Evolutionary conservation across 2,888 invertebrate species (phyloP).

Genomic region (Caenorhabditis imperialis): DNA sequence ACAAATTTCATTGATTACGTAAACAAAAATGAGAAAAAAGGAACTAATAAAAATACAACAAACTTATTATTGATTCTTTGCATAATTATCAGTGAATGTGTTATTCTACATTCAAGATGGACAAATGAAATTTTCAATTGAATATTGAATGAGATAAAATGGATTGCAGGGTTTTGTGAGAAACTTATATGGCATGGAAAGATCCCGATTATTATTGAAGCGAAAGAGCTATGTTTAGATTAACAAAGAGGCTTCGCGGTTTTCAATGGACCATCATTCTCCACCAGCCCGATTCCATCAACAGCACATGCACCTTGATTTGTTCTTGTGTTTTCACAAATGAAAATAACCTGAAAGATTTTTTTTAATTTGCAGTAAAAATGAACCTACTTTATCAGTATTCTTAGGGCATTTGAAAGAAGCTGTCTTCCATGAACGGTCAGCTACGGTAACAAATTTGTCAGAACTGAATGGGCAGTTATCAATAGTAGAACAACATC

Average conservation of each 20-base stretch:
- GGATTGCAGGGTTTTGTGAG: conserved; percentile 18
- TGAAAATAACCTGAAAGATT: conserved; percentile 74
- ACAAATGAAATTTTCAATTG: conserved; percentile 11
- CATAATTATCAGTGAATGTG: no score
- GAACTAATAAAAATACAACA: no score
- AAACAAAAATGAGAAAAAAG: no score
- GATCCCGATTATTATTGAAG: conserved; percentile 27
- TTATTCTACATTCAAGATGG: no score
- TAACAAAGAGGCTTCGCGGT: conserved; percentile 69
- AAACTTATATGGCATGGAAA: conserved; percentile 49
- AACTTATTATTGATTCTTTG: not conserved
- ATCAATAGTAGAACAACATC: conserved; percentile 67
- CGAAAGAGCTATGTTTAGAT: not conserved
- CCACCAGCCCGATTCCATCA: conserved; percentile 76
- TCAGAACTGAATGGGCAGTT: conserved; percentile 74
- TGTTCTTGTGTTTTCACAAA: conserved; percentile 77
- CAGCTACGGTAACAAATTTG: conserved; percentile 76
- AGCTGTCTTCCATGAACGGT: conserved; percentile 76
- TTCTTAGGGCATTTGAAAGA: conserved; percentile 75
- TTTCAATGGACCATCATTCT: conserved; percentile 63
- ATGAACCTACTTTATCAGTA: conserved; percentile 73
- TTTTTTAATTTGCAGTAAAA: not conserved
- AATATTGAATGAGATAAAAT: no score
- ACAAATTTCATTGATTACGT: no score
- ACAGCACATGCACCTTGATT: conserved; percentile 78